Evolutionary conservation across 2,113 vertebrate genomes (phyloP).

Genomic region (Phoenicopterus ruber): DNA sequence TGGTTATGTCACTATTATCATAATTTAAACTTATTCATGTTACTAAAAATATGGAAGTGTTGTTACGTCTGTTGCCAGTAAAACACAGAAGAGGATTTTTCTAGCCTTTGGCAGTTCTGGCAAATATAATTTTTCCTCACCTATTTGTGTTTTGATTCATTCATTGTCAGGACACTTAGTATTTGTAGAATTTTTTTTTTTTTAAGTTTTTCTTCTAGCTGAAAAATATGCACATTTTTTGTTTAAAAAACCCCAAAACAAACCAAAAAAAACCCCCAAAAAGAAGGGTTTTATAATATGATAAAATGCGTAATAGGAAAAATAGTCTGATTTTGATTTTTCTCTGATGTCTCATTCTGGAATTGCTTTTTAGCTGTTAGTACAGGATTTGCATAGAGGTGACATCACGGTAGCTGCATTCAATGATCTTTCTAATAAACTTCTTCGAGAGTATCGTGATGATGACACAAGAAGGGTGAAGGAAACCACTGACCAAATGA

Average conservation of each 20-base stretch:
- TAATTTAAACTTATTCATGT: neutral
- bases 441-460: conserved; percentile 84
- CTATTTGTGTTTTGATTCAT: neutral
- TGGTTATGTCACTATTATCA: neutral
- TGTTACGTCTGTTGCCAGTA: neutral
- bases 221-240: neutral
- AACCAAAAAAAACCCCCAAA: neutral
- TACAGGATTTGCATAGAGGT: conserved; percentile 86
- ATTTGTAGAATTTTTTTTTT: neutral
- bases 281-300: neutral
- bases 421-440: conserved; percentile 88
- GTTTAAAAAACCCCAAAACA: too few relatives aligned
- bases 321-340: neutral
- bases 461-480: conserved; percentile 93
- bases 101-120: neutral
- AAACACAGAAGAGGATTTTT: neutral
- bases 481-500: conserved; percentile 86
- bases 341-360: neutral
- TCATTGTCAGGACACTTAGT: neutral
- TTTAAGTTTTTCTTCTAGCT: neutral
- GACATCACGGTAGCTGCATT: conserved; percentile 81
- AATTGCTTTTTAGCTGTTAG: conserved; percentile 75
- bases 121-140: neutral
- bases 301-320: neutral
- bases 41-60: neutral